Conservation (phyloP, 2,888 invertebrate species). For the Ophioninae sp. region DNA sequence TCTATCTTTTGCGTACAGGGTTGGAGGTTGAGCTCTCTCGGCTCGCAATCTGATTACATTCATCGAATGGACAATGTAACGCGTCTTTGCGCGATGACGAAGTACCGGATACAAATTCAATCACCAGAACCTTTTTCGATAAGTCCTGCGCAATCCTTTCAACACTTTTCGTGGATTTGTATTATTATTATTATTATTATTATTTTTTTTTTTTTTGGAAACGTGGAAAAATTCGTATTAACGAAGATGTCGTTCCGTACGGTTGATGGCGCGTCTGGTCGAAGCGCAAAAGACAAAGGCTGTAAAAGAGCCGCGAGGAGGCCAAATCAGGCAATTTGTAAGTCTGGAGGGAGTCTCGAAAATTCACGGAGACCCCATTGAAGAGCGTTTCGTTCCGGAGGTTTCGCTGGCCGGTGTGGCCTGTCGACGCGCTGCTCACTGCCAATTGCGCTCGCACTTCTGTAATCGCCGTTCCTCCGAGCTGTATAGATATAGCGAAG, state of each 20-base stretch:
- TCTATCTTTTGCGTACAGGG: conserved; percentile 63
- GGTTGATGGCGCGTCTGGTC: too few relatives aligned
- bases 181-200: not conserved
- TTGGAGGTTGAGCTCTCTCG: conserved; percentile 73
- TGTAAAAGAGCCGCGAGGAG: conserved; percentile 4
- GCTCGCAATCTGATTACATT: conserved; percentile 50
- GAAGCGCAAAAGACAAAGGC: conserved; percentile 14
- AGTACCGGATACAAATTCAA: not conserved
- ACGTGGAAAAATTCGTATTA: too few relatives aligned
- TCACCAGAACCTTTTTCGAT: not conserved
- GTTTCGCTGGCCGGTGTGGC: conserved; percentile 74
- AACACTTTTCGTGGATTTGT: too few relatives aligned
- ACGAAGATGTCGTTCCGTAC: too few relatives aligned
- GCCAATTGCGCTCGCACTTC: conserved; percentile 31
- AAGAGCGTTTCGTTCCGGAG: conserved; percentile 74
- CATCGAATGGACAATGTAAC: conserved; percentile 34
- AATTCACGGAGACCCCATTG: conserved; percentile 29
- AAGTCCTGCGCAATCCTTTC: not conserved
- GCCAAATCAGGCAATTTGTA: not conserved
- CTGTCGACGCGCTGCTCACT: not conserved
- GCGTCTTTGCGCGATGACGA: conserved; percentile 17
- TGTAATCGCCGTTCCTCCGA: conserved; percentile 42
- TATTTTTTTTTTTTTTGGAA: too few relatives aligned
- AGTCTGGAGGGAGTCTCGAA: conserved; percentile 27
- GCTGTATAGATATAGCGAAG: conserved; percentile 35